Evolutionary conservation across 2,113 vertebrate species (phyloP).

Genomic region (Mystacornis crossleyi): DNA sequence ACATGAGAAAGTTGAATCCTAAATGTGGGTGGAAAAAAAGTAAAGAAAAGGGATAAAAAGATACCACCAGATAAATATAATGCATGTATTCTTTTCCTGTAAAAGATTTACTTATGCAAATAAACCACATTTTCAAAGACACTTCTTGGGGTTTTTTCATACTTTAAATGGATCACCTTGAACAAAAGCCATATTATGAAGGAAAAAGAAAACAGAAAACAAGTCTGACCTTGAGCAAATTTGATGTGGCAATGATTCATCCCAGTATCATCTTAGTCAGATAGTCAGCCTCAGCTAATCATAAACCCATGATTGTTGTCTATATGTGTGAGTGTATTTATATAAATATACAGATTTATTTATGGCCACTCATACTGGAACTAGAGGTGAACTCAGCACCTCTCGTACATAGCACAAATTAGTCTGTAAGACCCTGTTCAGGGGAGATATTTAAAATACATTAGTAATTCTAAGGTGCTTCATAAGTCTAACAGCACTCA

Average conservation of each 20-base stretch:
- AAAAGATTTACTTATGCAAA: conserved; percentile 8
- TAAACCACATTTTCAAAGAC: neutral
- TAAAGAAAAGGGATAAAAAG: neutral
- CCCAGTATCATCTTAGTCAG: conserved; percentile 59
- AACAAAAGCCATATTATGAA: neutral
- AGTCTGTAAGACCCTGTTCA: neutral
- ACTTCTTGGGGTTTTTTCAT: neutral
- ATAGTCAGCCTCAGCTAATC: conserved; percentile 69
- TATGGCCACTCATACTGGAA: conserved; percentile 45
- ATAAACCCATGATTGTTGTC: conserved; percentile 63
- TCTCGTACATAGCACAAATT: neutral
- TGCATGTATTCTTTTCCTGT: neutral
- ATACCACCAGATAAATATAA: neutral
- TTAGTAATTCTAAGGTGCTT: neutral
- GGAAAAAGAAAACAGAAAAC: conserved; percentile 35
- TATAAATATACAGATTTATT: conserved; percentile 10
- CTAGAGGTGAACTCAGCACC: conserved; percentile 15
- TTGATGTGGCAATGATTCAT: conserved; percentile 69
- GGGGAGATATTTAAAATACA: neutral
- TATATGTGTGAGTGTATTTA: neutral
- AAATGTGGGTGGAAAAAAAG: conserved; percentile 1
- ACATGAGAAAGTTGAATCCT: conserved; percentile 30
- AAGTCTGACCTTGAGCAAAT: conserved; percentile 34
- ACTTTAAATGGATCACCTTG: neutral
- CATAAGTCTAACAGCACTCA: neutral